Conservation (phyloP, 2,113 vertebrate species). For the Nannobrachium achirus region DNA sequence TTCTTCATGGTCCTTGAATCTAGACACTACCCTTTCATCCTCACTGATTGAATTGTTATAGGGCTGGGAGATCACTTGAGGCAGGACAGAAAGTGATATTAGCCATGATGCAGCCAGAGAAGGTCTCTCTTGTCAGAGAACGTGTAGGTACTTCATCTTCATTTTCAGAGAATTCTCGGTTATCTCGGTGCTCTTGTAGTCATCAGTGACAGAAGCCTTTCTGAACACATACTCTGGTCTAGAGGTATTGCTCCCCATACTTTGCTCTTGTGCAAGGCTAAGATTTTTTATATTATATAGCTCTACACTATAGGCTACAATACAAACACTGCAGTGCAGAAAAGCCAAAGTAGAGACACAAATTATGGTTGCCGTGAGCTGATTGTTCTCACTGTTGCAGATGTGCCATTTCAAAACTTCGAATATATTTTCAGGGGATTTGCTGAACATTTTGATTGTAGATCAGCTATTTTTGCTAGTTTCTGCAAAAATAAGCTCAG, state of each 20-base stretch:
- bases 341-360: not conserved
- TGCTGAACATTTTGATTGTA: too few relatives aligned
- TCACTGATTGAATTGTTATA: slow-evolving; percentile 54
- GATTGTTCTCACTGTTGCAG: too few relatives aligned
- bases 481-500: too few relatives aligned
- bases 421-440: too few relatives aligned
- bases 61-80: slow-evolving; percentile 43
- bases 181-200: not conserved
- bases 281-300: not conserved
- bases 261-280: too few relatives aligned
- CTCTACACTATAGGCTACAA: not conserved
- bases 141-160: slow-evolving; percentile 31
- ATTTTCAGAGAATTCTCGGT: slow-evolving; percentile 8
- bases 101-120: slow-evolving; percentile 47
- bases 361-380: too few relatives aligned
- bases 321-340: not conserved
- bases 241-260: not conserved
- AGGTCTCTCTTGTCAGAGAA: slow-evolving; percentile 43
- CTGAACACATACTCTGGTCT: not conserved
- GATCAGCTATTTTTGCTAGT: too few relatives aligned
- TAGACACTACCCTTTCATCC: not conserved
- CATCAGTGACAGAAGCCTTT: not conserved
- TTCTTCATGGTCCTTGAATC: slow-evolving; percentile 17
- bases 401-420: too few relatives aligned
- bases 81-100: slow-evolving; percentile 41